These are phyloP conservation scores for Trypoxylus dichotomus DNA, from an alignment of 1,140 invertebrate genomes.

Conservation along the genomic window DNA sequence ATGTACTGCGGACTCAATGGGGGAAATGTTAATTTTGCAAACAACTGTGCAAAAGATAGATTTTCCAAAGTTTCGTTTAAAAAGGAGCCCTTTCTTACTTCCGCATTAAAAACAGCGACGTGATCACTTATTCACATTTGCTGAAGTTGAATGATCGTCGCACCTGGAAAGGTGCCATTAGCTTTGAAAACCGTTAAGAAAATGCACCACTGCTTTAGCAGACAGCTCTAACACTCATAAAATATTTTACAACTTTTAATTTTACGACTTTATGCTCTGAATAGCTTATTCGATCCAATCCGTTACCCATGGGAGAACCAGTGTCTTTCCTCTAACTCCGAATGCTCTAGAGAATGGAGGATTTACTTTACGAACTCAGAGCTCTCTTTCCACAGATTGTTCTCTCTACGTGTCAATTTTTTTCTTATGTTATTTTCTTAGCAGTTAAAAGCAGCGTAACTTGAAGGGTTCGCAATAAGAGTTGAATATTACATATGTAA, in stretches of 20 bases:
- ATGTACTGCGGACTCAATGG: no score
- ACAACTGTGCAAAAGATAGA: no score
- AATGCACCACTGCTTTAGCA: background rate
- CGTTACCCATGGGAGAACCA: background rate
- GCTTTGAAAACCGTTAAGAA: background rate
- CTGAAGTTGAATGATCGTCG: background rate
- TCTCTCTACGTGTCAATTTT: background rate
- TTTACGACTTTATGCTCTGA: background rate
- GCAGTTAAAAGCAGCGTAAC: background rate
- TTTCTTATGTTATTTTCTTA: background rate
- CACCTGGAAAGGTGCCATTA: background rate
- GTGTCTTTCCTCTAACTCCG: background rate
- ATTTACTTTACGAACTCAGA: background rate
- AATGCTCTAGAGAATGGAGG: background rate
- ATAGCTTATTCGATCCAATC: background rate
- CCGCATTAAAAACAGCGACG: background rate
- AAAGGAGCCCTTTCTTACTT: background rate
- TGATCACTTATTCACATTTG: background rate
- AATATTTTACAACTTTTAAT: conserved; percentile 8
- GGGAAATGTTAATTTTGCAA: no score
- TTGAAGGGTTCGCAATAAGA: background rate
- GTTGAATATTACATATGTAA: background rate
- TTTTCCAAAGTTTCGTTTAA: no score
- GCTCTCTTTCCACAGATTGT: background rate
- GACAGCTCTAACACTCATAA: background rate